phyloP scores from a whole-genome alignment of 2,113 vertebrate genomes.

The Grammomys surdaster region DNA sequence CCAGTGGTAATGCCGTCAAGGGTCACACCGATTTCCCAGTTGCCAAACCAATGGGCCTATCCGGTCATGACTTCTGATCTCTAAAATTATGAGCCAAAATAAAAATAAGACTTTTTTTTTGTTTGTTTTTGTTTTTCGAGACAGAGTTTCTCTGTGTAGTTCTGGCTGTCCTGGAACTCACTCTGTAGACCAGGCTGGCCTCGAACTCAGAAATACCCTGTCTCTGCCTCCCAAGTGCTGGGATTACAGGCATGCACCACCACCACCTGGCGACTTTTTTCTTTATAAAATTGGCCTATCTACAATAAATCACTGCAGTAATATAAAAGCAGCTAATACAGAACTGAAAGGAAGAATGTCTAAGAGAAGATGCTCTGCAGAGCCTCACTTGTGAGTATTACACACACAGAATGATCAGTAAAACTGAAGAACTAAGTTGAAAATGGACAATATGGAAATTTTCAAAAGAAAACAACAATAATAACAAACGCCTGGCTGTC shows the following conservation, averaged over 20 bases:
- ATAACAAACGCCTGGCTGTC: background rate
- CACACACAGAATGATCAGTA: background rate
- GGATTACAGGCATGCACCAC: too few species aligned
- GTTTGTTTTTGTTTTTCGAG: too few species aligned
- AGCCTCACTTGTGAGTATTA: background rate
- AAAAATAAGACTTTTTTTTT: constrained; percentile 2
- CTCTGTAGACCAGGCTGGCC: too few species aligned
- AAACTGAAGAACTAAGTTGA: constrained; percentile 1
- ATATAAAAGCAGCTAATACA: background rate
- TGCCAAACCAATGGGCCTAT: background rate
- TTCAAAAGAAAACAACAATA: constrained; percentile 5
- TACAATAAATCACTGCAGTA: background rate
- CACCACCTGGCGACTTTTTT: background rate
- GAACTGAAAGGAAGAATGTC: background rate
- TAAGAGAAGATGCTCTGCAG: background rate
- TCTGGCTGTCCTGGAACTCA: too few species aligned
- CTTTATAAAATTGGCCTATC: background rate
- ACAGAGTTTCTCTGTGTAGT: too few species aligned
- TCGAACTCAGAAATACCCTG: too few species aligned
- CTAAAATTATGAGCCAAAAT: background rate
- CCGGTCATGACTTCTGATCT: background rate
- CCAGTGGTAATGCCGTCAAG: background rate
- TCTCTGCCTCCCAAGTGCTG: too few species aligned
- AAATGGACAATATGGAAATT: background rate
- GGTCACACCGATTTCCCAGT: background rate